Evolutionary conservation across 2,888 invertebrate species (phyloP).

Genomic region (Schrankia costaestrigalis): DNA sequence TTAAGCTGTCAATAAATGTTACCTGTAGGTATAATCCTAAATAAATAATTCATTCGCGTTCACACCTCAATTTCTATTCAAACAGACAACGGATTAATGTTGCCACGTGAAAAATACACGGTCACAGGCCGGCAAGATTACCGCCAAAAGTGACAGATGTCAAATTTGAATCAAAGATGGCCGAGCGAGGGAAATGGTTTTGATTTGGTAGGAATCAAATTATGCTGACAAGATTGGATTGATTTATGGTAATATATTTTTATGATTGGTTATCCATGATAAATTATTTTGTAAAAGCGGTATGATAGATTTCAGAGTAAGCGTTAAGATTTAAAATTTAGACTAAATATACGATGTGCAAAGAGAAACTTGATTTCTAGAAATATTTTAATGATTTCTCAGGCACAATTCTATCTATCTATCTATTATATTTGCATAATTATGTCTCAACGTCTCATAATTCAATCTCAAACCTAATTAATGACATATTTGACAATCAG

Average conservation of each 20-base stretch:
- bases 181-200: slow-evolving; percentile 17
- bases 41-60: slow-evolving; percentile 21
- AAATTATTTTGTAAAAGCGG: no score
- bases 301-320: no score
- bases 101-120: slow-evolving; percentile 51
- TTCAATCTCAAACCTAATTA: no score
- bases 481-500: no score
- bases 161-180: slow-evolving; percentile 59
- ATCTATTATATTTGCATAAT: no score
- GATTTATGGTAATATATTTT: background rate
- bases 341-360: no score
- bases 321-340: no score
- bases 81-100: slow-evolving; percentile 38
- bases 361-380: no score
- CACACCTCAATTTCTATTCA: slow-evolving; percentile 26
- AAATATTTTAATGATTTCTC: no score
- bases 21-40: slow-evolving; percentile 15
- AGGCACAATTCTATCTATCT: no score
- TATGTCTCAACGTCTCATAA: no score
- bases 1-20: slow-evolving; percentile 11
- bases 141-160: slow-evolving; percentile 63
- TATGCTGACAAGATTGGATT: background rate
- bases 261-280: no score
- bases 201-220: slow-evolving; percentile 2
- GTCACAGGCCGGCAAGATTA: slow-evolving; percentile 44